Percentiles rank a stretch among this genome's conserved stretches.
These are phyloP conservation scores for Anticlea derivata DNA, from an alignment of 2,888 invertebrate species.

Conservation along the genomic window DNA sequence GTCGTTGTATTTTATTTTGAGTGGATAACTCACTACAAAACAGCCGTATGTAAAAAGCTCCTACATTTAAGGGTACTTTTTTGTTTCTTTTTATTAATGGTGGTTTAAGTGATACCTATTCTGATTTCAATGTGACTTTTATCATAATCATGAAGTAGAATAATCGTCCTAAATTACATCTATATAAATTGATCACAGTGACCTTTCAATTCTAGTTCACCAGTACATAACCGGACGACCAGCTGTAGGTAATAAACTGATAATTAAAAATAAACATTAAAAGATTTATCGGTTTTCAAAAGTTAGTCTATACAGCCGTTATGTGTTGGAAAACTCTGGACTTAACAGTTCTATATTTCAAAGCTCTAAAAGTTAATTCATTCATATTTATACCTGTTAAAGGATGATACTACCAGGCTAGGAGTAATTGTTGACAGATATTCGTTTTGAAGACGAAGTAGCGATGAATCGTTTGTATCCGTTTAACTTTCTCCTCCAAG, in stretches of 20 bases:
- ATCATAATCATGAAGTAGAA: neutral
- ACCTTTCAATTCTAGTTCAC: neutral
- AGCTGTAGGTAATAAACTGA: neutral
- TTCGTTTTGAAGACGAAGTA: neutral
- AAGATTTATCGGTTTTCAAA: too few relatives aligned
- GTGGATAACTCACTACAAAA: too few relatives aligned
- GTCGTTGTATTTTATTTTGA: too few relatives aligned
- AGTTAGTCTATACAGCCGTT: neutral
- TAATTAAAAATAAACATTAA: too few relatives aligned
- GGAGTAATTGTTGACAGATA: neutral
- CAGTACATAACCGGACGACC: neutral
- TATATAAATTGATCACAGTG: neutral
- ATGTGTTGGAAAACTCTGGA: neutral
- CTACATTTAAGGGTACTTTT: too few relatives aligned
- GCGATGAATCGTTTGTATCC: neutral
- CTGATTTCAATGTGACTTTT: neutral
- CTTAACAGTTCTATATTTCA: constrained; percentile 11
- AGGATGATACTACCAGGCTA: neutral
- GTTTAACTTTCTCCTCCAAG: constrained; percentile 82
- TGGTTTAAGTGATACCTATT: neutral
- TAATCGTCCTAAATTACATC: neutral
- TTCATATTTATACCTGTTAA: neutral
- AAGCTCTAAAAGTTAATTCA: constrained; percentile 19
- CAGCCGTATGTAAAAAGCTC: too few relatives aligned
- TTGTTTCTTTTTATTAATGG: neutral